These are phyloP conservation scores for Cephonodes hylas DNA, from an alignment of 2,888 invertebrate genomes.

Conservation along the genomic window DNA sequence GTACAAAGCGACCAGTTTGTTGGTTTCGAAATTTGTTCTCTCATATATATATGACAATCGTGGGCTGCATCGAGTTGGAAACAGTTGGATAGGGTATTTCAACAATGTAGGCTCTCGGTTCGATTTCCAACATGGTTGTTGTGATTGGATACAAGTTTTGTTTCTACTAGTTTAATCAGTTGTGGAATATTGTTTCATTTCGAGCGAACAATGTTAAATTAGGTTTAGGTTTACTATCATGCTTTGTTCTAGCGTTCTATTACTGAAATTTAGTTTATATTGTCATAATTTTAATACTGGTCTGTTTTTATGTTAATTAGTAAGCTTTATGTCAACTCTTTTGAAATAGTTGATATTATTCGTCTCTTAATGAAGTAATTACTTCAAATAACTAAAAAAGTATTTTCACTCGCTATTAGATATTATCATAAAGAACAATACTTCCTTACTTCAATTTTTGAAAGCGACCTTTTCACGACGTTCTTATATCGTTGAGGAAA, in stretches of 20 bases:
- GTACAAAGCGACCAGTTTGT: conserved; percentile 36
- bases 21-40: conserved; percentile 37
- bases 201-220: neutral
- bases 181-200: neutral
- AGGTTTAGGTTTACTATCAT: neutral
- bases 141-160: neutral
- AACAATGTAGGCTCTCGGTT: neutral
- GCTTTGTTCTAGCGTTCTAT: neutral
- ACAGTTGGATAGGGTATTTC: conserved; percentile 5
- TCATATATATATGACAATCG: conserved; percentile 23
- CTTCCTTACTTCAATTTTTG: neutral
- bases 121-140: neutral
- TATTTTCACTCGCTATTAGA: neutral
- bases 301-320: too few species aligned
- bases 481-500: neutral
- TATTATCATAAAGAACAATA: neutral
- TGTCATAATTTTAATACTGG: too few species aligned
- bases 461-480: neutral
- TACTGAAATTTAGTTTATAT: neutral
- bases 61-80: conserved; percentile 15
- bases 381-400: neutral
- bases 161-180: neutral
- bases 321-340: neutral
- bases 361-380: neutral
- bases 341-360: neutral